phyloP scores from a whole-genome alignment of 2,113 vertebrate species.

The Amia ocellicauda region DNA sequence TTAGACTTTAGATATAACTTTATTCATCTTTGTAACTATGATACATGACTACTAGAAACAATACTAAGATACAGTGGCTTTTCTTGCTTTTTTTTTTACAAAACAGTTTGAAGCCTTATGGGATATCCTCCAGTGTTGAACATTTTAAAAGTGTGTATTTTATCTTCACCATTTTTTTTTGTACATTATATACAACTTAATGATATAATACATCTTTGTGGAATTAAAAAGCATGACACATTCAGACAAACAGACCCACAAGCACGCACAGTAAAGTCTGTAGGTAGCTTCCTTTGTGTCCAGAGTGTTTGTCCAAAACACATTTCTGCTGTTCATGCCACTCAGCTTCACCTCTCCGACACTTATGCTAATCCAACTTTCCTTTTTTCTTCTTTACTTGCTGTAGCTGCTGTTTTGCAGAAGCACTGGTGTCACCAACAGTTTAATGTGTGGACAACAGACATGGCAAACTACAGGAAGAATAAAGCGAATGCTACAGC shows the following conservation, averaged over 20 bases:
- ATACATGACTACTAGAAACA: slow-evolving; percentile 68
- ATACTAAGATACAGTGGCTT: slow-evolving; percentile 43
- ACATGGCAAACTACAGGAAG: too few species aligned
- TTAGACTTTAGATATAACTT: slow-evolving; percentile 67
- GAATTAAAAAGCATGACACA: slow-evolving; percentile 26
- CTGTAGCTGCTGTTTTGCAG: too few species aligned
- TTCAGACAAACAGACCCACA: not conserved
- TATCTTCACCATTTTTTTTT: slow-evolving; percentile 40
- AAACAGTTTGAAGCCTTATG: slow-evolving; percentile 49
- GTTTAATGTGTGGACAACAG: too few species aligned
- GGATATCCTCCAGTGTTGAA: slow-evolving; percentile 46
- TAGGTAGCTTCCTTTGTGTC: too few species aligned
- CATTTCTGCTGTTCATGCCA: too few species aligned
- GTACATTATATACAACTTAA: slow-evolving; percentile 51
- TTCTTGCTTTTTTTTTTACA: slow-evolving; percentile 50
- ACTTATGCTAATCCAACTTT: too few species aligned
- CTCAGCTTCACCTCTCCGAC: too few species aligned
- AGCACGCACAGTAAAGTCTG: not conserved
- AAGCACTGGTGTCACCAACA: too few species aligned
- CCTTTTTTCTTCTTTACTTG: too few species aligned
- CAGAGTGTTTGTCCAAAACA: too few species aligned
- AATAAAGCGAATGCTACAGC: too few species aligned
- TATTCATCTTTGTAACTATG: slow-evolving; percentile 55
- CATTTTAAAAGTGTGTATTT: slow-evolving; percentile 51
- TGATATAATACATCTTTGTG: slow-evolving; percentile 44